Evolutionary conservation across 2,113 vertebrate species (phyloP).

Genomic region (Phylloscopus whistleri): DNA sequence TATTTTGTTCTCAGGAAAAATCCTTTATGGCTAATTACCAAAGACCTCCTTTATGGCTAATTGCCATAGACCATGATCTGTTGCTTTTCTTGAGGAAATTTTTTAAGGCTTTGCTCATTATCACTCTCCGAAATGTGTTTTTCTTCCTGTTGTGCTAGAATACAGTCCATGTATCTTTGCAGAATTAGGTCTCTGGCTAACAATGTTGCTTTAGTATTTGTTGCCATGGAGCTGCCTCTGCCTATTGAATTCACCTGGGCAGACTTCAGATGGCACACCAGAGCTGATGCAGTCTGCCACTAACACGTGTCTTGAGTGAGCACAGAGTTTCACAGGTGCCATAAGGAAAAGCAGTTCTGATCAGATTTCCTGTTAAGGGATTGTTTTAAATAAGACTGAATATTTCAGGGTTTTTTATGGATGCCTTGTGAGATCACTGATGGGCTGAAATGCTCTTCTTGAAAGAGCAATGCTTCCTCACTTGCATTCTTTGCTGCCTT

Average conservation of each 20-base stretch:
- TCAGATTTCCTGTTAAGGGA: background rate
- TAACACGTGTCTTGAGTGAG: background rate
- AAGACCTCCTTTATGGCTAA: background rate
- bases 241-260: constrained; percentile 24
- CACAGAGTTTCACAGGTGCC: background rate
- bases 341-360: background rate
- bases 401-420: background rate
- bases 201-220: background rate
- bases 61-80: background rate
- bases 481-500: background rate
- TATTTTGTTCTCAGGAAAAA: background rate
- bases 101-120: background rate
- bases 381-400: background rate
- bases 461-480: background rate
- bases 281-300: background rate
- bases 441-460: background rate
- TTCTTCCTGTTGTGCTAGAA: background rate
- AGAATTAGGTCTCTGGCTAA: constrained; percentile 11
- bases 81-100: background rate
- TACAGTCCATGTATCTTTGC: background rate
- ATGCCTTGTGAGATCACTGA: background rate
- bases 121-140: background rate
- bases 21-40: background rate
- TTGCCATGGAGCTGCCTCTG: constrained; percentile 54
- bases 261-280: background rate